Percentiles rank a stretch among this genome's conserved stretches.
These are phyloP conservation scores for Phlogophora meticulosa DNA, from an alignment of 2,888 invertebrate genomes.

Conservation along the genomic window DNA sequence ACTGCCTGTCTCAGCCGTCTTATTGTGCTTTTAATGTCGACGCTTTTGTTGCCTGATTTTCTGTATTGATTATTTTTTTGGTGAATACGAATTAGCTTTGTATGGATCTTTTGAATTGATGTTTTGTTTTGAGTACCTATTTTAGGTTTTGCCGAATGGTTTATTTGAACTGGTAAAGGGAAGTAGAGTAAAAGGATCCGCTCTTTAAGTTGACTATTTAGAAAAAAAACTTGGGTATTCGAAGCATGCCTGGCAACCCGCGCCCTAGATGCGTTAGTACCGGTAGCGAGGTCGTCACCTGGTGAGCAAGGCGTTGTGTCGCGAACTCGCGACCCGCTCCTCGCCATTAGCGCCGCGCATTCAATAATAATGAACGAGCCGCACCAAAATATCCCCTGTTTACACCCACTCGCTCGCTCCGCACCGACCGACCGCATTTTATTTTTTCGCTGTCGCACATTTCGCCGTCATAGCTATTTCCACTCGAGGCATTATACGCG, in stretches of 20 bases:
- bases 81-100: slow-evolving; percentile 63
- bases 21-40: slow-evolving; percentile 65
- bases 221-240: too few species aligned
- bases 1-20: slow-evolving; percentile 66
- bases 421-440: slow-evolving; percentile 91
- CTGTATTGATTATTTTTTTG: slow-evolving; percentile 62
- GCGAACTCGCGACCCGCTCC: slow-evolving; percentile 68
- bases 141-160: slow-evolving; percentile 24
- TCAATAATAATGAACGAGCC: slow-evolving; percentile 91
- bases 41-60: slow-evolving; percentile 62
- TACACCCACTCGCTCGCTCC: slow-evolving; percentile 90
- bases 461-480: slow-evolving; percentile 92
- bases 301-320: slow-evolving; percentile 40
- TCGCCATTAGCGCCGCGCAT: slow-evolving; percentile 89
- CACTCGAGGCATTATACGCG: slow-evolving; percentile 91
- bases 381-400: slow-evolving; percentile 91
- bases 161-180: not conserved
- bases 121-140: slow-evolving; percentile 38
- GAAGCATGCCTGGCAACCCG: not conserved
- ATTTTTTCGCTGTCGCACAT: slow-evolving; percentile 92
- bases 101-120: slow-evolving; percentile 54
- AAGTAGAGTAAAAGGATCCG: not conserved
- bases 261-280: slow-evolving; percentile 18
- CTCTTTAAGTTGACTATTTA: not conserved
- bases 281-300: slow-evolving; percentile 56